Evolutionary conservation across 2,113 vertebrate species (phyloP).

Genomic region (Leptobrachium leishanense): DNA sequence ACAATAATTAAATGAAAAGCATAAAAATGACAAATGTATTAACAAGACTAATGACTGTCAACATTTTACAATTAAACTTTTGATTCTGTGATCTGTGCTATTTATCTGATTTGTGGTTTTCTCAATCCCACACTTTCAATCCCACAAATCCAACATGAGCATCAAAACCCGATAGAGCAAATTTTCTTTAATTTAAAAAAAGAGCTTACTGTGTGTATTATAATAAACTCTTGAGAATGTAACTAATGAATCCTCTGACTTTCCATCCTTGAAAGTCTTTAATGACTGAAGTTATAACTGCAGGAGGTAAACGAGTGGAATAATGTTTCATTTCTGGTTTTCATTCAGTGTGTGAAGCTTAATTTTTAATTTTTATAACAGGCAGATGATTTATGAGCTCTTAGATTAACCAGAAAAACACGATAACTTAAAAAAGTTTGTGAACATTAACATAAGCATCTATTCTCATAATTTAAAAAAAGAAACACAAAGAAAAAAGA

Average conservation of each 20-base stretch:
- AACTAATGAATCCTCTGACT: slow-evolving; percentile 36
- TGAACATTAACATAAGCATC: no score
- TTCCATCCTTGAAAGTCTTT: slow-evolving; percentile 35
- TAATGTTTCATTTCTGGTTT: slow-evolving; percentile 34
- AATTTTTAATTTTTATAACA: slow-evolving; percentile 14
- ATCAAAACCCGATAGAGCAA: not conserved
- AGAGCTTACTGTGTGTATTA: slow-evolving; percentile 19
- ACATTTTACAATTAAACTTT: slow-evolving; percentile 11
- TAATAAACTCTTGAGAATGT: slow-evolving; percentile 30
- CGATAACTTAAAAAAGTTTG: no score
- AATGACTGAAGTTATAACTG: slow-evolving; percentile 30
- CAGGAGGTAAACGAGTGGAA: slow-evolving; percentile 35
- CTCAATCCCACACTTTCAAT: slow-evolving; percentile 1
- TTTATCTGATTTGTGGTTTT: slow-evolving; percentile 2
- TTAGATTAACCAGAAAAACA: not conserved
- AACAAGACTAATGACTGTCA: slow-evolving; percentile 29
- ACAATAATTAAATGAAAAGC: not conserved
- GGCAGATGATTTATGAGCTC: slow-evolving; percentile 4
- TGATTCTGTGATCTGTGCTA: slow-evolving; percentile 17
- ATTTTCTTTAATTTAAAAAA: slow-evolving; percentile 32
- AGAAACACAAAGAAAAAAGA: no score
- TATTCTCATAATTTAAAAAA: no score
- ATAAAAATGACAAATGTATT: not conserved
- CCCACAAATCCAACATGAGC: not conserved
- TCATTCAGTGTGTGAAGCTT: not conserved